phyloP scores from a whole-genome alignment of 2,113 vertebrate genomes.

The Euleptes europaea region DNA sequence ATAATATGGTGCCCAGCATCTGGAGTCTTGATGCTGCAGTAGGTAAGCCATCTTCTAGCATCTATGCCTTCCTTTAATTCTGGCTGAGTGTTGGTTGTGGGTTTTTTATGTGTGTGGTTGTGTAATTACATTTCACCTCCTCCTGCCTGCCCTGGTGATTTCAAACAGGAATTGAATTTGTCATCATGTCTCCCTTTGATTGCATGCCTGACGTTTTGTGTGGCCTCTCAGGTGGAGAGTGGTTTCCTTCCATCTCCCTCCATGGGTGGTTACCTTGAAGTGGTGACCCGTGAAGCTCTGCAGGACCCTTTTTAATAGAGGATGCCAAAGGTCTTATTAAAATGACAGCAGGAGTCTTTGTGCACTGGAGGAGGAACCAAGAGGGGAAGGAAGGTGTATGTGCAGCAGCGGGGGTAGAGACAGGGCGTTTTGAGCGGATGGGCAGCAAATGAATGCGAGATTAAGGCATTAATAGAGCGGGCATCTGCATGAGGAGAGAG shows the following conservation, averaged over 20 bases:
- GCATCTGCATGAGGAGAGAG: not conserved
- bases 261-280: slow-evolving; percentile 2
- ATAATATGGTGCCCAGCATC: too few species aligned
- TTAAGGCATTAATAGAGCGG: not conserved
- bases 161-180: not conserved
- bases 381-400: not conserved
- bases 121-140: not conserved
- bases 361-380: fast-evolving
- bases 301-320: slow-evolving; percentile 16
- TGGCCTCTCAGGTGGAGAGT: fast-evolving
- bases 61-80: not conserved
- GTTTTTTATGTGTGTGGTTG: too few species aligned
- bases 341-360: not conserved
- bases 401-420: not conserved
- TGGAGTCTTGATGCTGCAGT: too few species aligned
- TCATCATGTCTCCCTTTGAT: not conserved
- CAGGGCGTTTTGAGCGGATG: not conserved
- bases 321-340: not conserved
- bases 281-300: not conserved
- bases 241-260: fast-evolving
- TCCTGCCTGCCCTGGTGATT: not conserved
- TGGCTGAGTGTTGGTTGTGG: not conserved
- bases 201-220: not conserved
- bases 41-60: too few species aligned
- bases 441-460: not conserved